Conservation (phyloP, 2,888 invertebrate genomes). For the Kuschelorhynchus macadamiae region DNA sequence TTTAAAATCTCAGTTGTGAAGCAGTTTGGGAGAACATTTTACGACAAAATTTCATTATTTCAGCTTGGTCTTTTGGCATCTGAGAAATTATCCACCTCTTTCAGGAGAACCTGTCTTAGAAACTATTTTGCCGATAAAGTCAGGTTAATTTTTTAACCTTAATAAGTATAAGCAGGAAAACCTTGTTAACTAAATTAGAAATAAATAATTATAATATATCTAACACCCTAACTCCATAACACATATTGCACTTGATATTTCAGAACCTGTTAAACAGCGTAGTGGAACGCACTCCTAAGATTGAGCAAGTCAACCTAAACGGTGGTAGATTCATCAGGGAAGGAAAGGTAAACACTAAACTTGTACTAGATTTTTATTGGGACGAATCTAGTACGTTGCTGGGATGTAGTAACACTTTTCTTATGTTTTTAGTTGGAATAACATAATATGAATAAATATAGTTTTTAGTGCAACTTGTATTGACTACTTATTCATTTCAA, state of each 20-base stretch:
- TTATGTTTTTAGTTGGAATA: background rate
- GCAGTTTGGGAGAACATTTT: too few species aligned
- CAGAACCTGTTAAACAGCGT: conserved; percentile 94
- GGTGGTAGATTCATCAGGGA: conserved; percentile 97
- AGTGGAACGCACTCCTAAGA: conserved; percentile 92
- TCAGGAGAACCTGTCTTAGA: too few species aligned
- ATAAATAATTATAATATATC: conserved; percentile 1
- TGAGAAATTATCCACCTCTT: too few species aligned
- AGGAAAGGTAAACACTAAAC: conserved; percentile 85
- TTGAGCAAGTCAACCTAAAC: conserved; percentile 95
- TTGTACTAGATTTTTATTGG: conserved; percentile 12
- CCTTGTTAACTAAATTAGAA: background rate
- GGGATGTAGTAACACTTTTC: background rate
- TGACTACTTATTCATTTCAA: too few species aligned
- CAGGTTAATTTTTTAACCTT: too few species aligned
- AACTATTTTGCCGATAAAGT: too few species aligned
- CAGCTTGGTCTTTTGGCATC: too few species aligned
- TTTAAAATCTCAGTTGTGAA: too few species aligned
- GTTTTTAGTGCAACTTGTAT: too few species aligned
- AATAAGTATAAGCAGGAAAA: conserved; percentile 5
- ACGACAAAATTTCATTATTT: too few species aligned
- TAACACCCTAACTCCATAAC: conserved; percentile 44
- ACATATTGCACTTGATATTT: conserved; percentile 54
- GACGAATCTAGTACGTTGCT: background rate
- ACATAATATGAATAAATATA: too few species aligned